Base-by-base conservation (phyloP, 2,888 invertebrate genomes). In the Drosophila testacea region DNA sequence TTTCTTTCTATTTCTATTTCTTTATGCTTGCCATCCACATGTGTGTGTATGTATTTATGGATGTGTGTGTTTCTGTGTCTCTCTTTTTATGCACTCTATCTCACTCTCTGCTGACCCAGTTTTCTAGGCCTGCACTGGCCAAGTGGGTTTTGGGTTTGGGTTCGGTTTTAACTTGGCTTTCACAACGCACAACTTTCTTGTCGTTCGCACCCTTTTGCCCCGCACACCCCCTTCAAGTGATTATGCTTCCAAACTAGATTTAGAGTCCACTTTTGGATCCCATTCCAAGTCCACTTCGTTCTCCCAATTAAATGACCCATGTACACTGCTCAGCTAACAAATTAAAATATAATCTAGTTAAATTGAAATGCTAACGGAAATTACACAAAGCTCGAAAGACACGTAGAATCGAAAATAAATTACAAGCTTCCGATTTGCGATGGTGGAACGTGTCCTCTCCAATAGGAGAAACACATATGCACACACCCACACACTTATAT, bases 321-420 rank as follows among this genome's bases (percentile, higher is more conserved):
- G 42, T 10, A 32, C 11, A n/a, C 7, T 47, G 30, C 54, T 62
- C 34, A 42, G 74, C 50, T 60, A 54, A 46, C 81, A 83, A 83
- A 85, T 79, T 77, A 70, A 81, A 81, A 73, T 55, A 56, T 71
- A 72, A 80, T 79, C 79, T 75, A 50, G 70, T 86, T 81, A 77
- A 67, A 69, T 73, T 56, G 69, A 75, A 83, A 79, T 81, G 55
- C 57, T 62, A 73, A 60, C 86, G 86, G 86, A 83, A 85, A 86
- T 83, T 79, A 81, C 52, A 52, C 59, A 64, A 64, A 64, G 34
- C 56, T 52, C 50, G 10, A 44, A 62, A 41, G 36, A 76, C 56
- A 62, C n/a, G 66, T 47, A 51, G 71, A 76, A 83, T 67, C 63
- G 71, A 71, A 82, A 83, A 80, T 69, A 69, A 66, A 77, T 66